Evolutionary conservation across 2,888 invertebrate genomes (phyloP).

Genomic region (Rhagium mordax): DNA sequence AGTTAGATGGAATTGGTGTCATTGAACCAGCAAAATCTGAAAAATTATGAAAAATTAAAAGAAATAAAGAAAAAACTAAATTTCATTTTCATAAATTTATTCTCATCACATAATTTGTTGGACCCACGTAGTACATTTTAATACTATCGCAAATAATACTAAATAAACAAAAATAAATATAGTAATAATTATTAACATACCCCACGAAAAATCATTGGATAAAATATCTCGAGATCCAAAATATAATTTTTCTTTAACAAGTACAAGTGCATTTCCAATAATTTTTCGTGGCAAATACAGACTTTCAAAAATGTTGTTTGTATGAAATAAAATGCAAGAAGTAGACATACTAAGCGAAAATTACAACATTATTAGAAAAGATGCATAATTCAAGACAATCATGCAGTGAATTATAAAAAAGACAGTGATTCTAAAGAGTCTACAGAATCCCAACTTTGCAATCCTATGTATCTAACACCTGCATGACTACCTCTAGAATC

Average conservation of each 20-base stretch:
- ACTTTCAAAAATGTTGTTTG: constrained; percentile 14
- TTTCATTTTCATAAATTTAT: constrained; percentile 53
- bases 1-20: constrained; percentile 67
- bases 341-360: constrained; percentile 50
- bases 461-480: constrained; percentile 71
- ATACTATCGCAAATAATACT: constrained; percentile 32
- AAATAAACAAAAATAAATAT: constrained; percentile 19
- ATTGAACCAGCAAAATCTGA: constrained; percentile 70
- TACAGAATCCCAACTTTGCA: constrained; percentile 71
- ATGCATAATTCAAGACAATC: constrained; percentile 59
- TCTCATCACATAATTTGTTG: constrained; percentile 59
- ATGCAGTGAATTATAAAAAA: constrained; percentile 67
- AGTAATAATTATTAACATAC: constrained; percentile 14
- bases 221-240: neutral
- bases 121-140: constrained; percentile 59
- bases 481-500: constrained; percentile 82
- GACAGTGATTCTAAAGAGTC: constrained; percentile 71
- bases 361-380: constrained; percentile 42
- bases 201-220: constrained; percentile 5
- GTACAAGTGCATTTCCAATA: neutral
- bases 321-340: constrained; percentile 37
- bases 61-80: constrained; percentile 57
- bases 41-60: constrained; percentile 58
- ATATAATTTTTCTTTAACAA: neutral
- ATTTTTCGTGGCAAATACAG: constrained; percentile 26